Evolutionary conservation across 2,113 vertebrate genomes (phyloP), one percentile per base, ranked within the genome.

Genomic region (Phrynosoma blainvillii): DNA sequence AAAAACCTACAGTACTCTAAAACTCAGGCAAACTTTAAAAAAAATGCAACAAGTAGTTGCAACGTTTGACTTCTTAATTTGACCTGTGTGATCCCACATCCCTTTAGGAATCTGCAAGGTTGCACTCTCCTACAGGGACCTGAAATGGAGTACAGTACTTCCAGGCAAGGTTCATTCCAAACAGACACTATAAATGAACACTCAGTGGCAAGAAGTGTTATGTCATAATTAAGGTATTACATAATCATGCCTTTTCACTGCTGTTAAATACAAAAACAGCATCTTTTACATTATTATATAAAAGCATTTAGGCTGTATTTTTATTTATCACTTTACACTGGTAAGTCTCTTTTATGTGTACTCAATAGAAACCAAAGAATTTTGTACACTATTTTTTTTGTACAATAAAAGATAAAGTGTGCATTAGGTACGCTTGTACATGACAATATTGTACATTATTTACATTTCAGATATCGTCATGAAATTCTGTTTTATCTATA

Each of bases 351-450:
- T 95, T 97, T 96, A 97, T 97, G 96, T 98, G 97, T 96, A 98
- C 97, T 98, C 97, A 98, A 98, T 98, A 99, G 97, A 99, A 99
- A 99, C 98, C 98, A 98, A 97, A 98, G 97, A 97, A 98, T 97
- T 98, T 98, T 98, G 98, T 98, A 98, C 98, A 98, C 97, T 98
- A 98, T 97, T 97, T 97, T 97, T 62, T 98, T 98, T 98, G 98
- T 99, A 99, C 98, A 99, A 98, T 98, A 98, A 98, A 99, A 99
- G 98, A 99, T 99, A 98, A 98, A 99, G 98, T 99, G 98, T 99
- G 98, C 98, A 99, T 99, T 98, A 98, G 96, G 98, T 99, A 98
- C 95, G 98, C 98, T 99, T 98, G 98, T 99, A 99, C 98, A 98
- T 98, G 98, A 98, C 98, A 98, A 97, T 98, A 98, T 98, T 97